These are phyloP conservation scores for Argyrosomus regius DNA, from an alignment of 2,797 vertebrate genomes.

Conservation along the genomic window DNA sequence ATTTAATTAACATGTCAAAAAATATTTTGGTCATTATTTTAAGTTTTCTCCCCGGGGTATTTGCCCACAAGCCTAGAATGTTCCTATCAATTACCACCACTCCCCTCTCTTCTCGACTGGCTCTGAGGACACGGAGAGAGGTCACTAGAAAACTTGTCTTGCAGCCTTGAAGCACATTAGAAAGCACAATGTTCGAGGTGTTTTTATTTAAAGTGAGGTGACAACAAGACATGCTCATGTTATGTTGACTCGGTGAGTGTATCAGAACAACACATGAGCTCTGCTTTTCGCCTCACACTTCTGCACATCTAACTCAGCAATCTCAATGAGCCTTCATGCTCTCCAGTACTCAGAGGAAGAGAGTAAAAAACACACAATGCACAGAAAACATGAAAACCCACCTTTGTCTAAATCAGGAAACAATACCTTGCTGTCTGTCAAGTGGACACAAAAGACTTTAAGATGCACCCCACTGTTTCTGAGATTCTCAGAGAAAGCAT, in stretches of 20 bases:
- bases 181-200: conserved; percentile 29
- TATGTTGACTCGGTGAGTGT: conserved; percentile 25
- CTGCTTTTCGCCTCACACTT: conserved; percentile 11
- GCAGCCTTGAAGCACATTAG: conserved; percentile 25
- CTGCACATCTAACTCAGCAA: conserved; percentile 11
- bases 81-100: conserved; percentile 66
- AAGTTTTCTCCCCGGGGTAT: conserved; percentile 54
- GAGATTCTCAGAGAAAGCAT: conserved; percentile 65
- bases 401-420: conserved; percentile 82
- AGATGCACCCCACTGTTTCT: conserved; percentile 70
- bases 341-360: conserved; percentile 34
- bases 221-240: conserved; percentile 32
- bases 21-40: conserved; percentile 74
- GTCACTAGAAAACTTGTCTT: conserved; percentile 53
- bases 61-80: conserved; percentile 70
- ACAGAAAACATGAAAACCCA: conserved; percentile 76
- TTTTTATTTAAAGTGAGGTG: conserved; percentile 46
- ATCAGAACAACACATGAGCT: conserved; percentile 31
- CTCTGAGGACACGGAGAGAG: conserved; percentile 49
- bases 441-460: conserved; percentile 72
- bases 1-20: conserved; percentile 79
- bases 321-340: conserved; percentile 51
- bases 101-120: conserved; percentile 40
- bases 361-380: conserved; percentile 59
- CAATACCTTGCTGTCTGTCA: conserved; percentile 79